Percentiles rank a stretch among this genome's conserved stretches.
These are phyloP conservation scores for Staurois parvus DNA, from an alignment of 2,797 vertebrate species.

Conservation along the genomic window DNA sequence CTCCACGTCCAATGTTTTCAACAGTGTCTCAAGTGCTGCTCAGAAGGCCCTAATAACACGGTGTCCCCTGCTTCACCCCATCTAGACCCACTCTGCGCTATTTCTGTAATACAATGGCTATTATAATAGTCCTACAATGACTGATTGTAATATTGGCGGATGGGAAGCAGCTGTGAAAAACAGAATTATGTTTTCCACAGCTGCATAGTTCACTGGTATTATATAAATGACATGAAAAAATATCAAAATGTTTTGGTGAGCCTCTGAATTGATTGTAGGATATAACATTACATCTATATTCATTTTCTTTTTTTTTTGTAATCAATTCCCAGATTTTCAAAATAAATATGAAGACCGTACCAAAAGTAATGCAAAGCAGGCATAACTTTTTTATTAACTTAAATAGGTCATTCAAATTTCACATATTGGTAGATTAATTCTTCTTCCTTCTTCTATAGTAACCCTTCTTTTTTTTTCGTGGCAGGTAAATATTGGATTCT, in stretches of 20 bases:
- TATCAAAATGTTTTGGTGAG: neutral
- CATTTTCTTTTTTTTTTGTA: neutral
- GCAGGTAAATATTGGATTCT: too few species aligned
- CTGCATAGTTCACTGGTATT: neutral
- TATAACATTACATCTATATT: neutral
- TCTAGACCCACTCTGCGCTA: slow-evolving; percentile 5
- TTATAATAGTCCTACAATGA: slow-evolving; percentile 9
- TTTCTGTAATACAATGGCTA: slow-evolving; percentile 21
- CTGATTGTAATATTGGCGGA: slow-evolving; percentile 1
- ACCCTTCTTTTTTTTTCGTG: too few species aligned
- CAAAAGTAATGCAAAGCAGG: too few species aligned
- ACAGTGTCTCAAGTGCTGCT: slow-evolving; percentile 26
- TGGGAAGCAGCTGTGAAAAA: neutral
- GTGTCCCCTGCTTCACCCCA: slow-evolving; percentile 9
- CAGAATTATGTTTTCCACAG: neutral
- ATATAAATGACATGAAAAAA: slow-evolving; percentile 2
- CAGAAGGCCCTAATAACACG: slow-evolving; percentile 20
- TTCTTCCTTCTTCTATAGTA: too few species aligned
- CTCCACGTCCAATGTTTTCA: slow-evolving; percentile 28
- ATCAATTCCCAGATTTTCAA: too few species aligned
- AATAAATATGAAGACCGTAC: too few species aligned
- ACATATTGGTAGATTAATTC: too few species aligned
- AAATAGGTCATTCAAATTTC: too few species aligned
- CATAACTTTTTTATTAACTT: too few species aligned
- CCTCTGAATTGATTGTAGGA: neutral